These are phyloP conservation scores for Gallinago nigripennis DNA, from an alignment of 2,797 vertebrate genomes.

Conservation along the genomic window DNA sequence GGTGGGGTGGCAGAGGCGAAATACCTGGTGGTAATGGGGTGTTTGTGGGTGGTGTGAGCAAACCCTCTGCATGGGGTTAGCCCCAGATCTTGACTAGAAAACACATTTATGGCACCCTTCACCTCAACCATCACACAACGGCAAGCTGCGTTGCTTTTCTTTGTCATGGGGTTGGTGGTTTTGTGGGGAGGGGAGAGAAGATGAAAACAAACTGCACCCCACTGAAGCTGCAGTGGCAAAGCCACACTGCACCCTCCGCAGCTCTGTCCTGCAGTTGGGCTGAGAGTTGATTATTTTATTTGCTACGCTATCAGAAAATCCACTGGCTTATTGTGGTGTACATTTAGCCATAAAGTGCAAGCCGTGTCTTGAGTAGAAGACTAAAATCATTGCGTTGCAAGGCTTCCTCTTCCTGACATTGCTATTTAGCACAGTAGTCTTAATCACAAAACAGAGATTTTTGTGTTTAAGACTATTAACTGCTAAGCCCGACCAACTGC, in stretches of 20 bases:
- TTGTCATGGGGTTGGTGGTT: background rate
- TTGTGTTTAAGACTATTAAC: slow-evolving; percentile 10
- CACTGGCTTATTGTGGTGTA: slow-evolving; percentile 34
- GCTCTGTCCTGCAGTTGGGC: slow-evolving; percentile 63
- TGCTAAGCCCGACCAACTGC: background rate
- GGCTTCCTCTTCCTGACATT: slow-evolving; percentile 59
- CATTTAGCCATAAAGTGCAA: slow-evolving; percentile 67
- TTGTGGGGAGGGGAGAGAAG: background rate
- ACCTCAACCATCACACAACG: fast-evolving
- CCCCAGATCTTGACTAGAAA: fast-evolving
- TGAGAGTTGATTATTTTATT: slow-evolving; percentile 57
- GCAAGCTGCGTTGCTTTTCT: fast-evolving
- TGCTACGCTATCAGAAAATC: slow-evolving; percentile 58
- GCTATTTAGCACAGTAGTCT: slow-evolving; percentile 33
- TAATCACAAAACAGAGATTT: slow-evolving; percentile 61
- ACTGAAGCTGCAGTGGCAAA: background rate
- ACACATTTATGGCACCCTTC: fast-evolving
- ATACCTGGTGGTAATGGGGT: background rate
- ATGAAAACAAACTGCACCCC: background rate
- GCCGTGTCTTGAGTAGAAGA: background rate
- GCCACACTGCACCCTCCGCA: background rate
- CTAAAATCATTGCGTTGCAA: slow-evolving; percentile 62
- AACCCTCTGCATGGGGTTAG: fast-evolving
- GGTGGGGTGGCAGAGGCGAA: background rate
- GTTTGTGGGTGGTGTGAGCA: background rate